Evolutionary conservation across 2,888 invertebrate genomes (phyloP).

Genomic region (Steinernema scapterisci): DNA sequence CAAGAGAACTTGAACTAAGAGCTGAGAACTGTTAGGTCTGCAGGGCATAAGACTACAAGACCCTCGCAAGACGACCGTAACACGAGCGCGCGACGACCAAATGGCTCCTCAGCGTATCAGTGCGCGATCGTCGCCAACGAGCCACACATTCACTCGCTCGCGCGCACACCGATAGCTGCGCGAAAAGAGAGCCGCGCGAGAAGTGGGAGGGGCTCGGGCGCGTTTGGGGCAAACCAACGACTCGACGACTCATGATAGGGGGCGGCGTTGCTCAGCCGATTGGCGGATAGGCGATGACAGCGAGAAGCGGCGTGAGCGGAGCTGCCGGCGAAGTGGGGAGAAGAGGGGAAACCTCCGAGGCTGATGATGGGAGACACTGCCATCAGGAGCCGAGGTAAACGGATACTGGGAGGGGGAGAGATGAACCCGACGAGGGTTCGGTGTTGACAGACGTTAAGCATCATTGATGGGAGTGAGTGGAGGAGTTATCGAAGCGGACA

Average conservation of each 20-base stretch:
- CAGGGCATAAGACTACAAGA: background rate
- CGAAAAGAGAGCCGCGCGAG: slow-evolving; percentile 26
- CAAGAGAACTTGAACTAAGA: too few species aligned
- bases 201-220: slow-evolving; percentile 13
- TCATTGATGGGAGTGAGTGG: background rate
- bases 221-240: background rate
- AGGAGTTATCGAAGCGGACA: slow-evolving; percentile 3
- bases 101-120: slow-evolving; percentile 31
- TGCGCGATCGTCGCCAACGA: slow-evolving; percentile 22
- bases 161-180: background rate
- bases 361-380: too few species aligned
- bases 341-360: background rate
- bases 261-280: slow-evolving; percentile 27
- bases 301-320: background rate
- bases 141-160: background rate
- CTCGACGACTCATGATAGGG: slow-evolving; percentile 26
- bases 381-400: background rate
- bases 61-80: background rate
- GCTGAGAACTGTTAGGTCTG: background rate
- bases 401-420: slow-evolving; percentile 6
- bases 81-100: background rate
- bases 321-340: background rate
- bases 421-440: background rate
- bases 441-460: background rate
- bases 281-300: background rate